Evolutionary conservation across 1,140 invertebrate species (phyloP).

Genomic region (Rhopalosiphum maidis): DNA sequence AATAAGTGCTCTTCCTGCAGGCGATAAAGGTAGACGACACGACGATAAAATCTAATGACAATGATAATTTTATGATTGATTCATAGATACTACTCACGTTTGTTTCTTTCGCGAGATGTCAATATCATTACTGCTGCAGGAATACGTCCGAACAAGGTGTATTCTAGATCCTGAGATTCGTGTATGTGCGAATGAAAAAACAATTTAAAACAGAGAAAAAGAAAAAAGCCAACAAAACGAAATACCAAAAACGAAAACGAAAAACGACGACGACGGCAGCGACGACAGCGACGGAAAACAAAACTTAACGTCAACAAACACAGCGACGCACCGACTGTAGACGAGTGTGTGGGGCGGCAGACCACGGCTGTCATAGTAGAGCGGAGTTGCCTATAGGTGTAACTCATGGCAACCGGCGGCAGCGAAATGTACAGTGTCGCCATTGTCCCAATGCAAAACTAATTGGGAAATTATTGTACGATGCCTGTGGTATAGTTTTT

Average conservation of each 20-base stretch:
- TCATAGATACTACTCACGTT: neutral
- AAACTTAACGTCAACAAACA: neutral
- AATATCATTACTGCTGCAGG: neutral
- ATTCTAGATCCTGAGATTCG: neutral
- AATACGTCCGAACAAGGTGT: neutral
- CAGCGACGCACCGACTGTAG: neutral
- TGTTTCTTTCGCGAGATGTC: neutral
- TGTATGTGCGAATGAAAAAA: neutral
- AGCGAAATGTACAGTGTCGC: neutral
- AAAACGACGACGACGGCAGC: neutral
- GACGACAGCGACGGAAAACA: neutral
- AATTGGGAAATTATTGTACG: neutral
- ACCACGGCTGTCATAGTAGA: neutral
- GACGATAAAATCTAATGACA: neutral
- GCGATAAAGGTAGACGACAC: neutral
- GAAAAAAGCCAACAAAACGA: neutral
- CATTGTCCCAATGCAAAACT: neutral
- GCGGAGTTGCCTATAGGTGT: constrained; percentile 1
- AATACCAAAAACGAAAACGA: neutral
- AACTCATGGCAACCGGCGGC: constrained; percentile 55
- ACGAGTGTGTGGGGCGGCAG: constrained; percentile 34
- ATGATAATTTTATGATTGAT: neutral
- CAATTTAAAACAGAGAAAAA: neutral
- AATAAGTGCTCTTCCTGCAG: neutral
- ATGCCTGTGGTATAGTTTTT: neutral